Conservation (phyloP, 1,140 invertebrate species). For the Copidosoma floridanum region DNA sequence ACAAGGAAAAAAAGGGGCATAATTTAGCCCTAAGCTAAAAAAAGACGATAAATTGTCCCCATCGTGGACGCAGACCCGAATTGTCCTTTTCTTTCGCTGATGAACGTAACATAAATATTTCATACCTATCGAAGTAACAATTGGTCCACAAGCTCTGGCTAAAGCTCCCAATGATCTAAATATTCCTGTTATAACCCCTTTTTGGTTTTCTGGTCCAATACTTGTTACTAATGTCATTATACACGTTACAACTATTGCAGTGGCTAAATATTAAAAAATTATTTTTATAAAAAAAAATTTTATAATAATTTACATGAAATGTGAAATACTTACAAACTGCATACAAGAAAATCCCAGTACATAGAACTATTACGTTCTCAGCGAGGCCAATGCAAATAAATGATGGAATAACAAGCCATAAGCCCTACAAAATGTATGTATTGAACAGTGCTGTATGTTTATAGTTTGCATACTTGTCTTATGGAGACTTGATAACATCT, state of each 20-base stretch:
- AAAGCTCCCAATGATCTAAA: constrained; percentile 92
- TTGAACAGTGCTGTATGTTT: too few relatives aligned
- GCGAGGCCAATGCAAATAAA: constrained; percentile 84
- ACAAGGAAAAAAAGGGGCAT: too few relatives aligned
- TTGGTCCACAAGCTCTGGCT: constrained; percentile 87
- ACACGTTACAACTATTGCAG: constrained; percentile 92
- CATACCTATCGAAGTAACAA: constrained; percentile 76
- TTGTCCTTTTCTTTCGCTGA: too few relatives aligned
- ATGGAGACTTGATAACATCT: not conserved
- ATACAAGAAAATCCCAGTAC: constrained; percentile 82
- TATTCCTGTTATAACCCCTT: constrained; percentile 89
- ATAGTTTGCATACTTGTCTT: too few relatives aligned
- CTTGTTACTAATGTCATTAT: constrained; percentile 86
- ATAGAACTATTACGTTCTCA: constrained; percentile 63
- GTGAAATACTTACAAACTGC: constrained; percentile 75
- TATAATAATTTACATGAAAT: constrained; percentile 28
- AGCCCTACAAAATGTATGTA: constrained; percentile 68
- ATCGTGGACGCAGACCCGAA: too few relatives aligned
- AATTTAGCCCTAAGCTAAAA: too few relatives aligned
- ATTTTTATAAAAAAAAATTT: not conserved
- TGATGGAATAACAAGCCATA: constrained; percentile 84
- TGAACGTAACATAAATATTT: not conserved
- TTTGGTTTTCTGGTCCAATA: constrained; percentile 79
- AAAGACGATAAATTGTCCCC: too few relatives aligned
- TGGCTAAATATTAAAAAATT: constrained; percentile 62